Evolutionary conservation across 2,888 invertebrate species (phyloP).

Genomic region (Tetanocera ferruginea): DNA sequence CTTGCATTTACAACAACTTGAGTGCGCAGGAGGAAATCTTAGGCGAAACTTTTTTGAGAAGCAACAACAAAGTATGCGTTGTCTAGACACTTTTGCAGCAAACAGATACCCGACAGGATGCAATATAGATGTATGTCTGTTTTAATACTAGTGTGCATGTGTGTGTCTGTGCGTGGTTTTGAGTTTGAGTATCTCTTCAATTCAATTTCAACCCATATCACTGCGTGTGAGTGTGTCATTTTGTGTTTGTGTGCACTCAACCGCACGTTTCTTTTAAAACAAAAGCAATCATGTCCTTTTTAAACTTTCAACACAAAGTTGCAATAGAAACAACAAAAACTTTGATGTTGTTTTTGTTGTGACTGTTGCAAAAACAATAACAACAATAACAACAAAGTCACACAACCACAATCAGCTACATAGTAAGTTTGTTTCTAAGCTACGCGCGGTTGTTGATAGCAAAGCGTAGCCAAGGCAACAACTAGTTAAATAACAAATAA

Average conservation of each 20-base stretch:
- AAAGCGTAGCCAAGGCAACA: background rate
- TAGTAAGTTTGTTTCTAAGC: no score
- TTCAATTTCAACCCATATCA: background rate
- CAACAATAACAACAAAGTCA: background rate
- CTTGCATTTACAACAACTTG: background rate
- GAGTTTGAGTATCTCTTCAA: background rate
- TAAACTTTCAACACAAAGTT: slow-evolving; percentile 54
- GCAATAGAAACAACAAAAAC: background rate
- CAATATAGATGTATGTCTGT: background rate
- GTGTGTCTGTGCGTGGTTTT: background rate
- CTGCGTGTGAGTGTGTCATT: background rate
- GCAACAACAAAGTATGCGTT: background rate
- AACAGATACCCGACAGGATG: slow-evolving; percentile 1
- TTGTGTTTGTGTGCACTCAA: slow-evolving; percentile 39
- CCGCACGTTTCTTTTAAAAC: slow-evolving; percentile 35
- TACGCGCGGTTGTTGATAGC: background rate
- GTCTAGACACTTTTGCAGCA: slow-evolving; percentile 24
- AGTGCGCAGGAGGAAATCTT: background rate
- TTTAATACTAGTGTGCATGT: background rate
- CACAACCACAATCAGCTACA: no score
- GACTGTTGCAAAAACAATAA: background rate
- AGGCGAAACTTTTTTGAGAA: background rate
- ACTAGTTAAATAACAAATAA: slow-evolving; percentile 19
- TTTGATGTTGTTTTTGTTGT: no score
- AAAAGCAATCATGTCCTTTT: slow-evolving; percentile 60